These are phyloP conservation scores for Podarcis muralis DNA, from an alignment of 2,113 vertebrate genomes.

Conservation along the genomic window DNA sequence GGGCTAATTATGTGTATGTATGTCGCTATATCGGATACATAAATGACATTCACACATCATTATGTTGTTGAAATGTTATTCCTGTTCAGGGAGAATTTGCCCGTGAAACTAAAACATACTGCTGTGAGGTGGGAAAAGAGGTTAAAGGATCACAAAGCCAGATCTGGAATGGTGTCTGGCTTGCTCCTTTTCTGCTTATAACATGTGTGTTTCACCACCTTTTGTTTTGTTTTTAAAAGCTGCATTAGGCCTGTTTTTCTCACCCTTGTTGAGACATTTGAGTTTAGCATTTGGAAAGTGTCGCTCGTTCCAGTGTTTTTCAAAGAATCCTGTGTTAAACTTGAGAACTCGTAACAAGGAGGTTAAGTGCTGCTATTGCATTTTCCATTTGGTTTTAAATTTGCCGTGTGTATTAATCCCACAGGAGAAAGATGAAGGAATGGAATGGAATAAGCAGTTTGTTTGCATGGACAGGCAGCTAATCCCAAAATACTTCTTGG, in stretches of 20 bases:
- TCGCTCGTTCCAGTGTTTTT: conserved; percentile 59
- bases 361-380: conserved; percentile 54
- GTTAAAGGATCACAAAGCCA: neutral
- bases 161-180: neutral
- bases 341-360: conserved; percentile 52
- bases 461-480: conserved; percentile 28
- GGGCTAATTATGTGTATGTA: neutral
- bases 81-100: neutral
- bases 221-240: conserved; percentile 31
- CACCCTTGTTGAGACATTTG: conserved; percentile 47
- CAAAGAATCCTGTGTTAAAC: conserved; percentile 46
- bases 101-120: neutral
- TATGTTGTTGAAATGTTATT: neutral
- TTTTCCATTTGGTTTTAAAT: conserved; percentile 58
- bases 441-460: conserved; percentile 56
- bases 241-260: conserved; percentile 44
- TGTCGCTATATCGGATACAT: neutral
- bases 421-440: conserved; percentile 39
- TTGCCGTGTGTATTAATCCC: conserved; percentile 47
- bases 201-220: conserved; percentile 16
- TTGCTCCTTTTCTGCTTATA: neutral
- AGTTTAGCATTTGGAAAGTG: conserved; percentile 44
- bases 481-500: conserved; percentile 28
- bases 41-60: neutral
- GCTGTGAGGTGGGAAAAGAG: neutral